These are phyloP conservation scores for Tinamus major DNA, from an alignment of 2,797 vertebrate genomes.

Conservation along the genomic window DNA sequence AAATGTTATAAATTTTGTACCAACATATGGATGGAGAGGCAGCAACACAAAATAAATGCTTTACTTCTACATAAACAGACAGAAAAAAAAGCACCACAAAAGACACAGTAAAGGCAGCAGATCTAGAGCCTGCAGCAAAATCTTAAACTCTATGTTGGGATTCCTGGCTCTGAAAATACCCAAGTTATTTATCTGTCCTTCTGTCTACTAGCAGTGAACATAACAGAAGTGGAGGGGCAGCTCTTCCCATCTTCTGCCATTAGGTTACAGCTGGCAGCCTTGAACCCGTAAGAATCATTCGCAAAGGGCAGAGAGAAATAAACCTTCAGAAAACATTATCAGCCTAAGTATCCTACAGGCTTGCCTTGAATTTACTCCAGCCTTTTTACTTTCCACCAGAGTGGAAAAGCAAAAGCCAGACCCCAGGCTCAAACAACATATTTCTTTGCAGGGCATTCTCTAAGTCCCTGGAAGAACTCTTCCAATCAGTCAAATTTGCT, in stretches of 20 bases:
- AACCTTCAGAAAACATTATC: not conserved
- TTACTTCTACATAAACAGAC: not conserved
- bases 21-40: not conserved
- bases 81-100: not conserved
- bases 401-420: not conserved
- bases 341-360: not conserved
- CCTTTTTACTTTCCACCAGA: not conserved
- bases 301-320: not conserved
- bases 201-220: not conserved
- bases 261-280: not conserved
- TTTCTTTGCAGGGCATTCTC: not conserved
- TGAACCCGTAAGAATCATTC: not conserved
- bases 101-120: not conserved
- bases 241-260: not conserved
- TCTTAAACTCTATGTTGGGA: not conserved
- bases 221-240: not conserved
- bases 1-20: not conserved
- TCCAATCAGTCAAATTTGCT: not conserved
- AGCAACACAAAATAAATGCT: not conserved
- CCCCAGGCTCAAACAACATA: not conserved
- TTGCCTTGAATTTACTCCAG: not conserved
- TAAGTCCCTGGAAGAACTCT: not conserved
- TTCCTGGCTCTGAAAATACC: not conserved
- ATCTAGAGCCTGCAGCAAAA: not conserved
- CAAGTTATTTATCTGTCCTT: not conserved